These are phyloP conservation scores for Carduelis carduelis DNA, from an alignment of 2,797 vertebrate species.

Conservation along the genomic window DNA sequence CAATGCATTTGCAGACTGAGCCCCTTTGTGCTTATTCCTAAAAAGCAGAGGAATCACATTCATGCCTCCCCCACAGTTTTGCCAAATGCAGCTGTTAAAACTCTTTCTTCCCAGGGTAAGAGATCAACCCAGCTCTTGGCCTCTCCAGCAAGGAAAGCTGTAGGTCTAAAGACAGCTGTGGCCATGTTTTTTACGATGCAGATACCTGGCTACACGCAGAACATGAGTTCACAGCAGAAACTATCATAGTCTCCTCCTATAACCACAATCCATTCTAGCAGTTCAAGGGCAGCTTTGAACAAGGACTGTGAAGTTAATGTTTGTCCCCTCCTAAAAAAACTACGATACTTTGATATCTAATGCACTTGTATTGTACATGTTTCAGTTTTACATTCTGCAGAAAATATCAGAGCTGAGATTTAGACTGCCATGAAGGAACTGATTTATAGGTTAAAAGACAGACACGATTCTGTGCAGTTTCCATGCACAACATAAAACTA, in stretches of 20 bases:
- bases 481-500: background rate
- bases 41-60: background rate
- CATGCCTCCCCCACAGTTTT: background rate
- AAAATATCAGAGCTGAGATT: background rate
- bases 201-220: background rate
- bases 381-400: background rate
- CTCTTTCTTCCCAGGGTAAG: background rate
- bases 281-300: background rate
- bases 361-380: background rate
- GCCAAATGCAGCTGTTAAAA: background rate
- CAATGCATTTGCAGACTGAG: background rate
- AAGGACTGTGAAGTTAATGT: background rate
- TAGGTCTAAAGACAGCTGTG: background rate
- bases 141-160: background rate
- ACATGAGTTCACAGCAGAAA: background rate
- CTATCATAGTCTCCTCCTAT: accelerated
- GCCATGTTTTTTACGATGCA: accelerated
- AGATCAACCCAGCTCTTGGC: background rate
- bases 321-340: background rate
- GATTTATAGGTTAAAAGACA: background rate
- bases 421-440: background rate
- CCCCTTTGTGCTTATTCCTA: background rate
- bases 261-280: background rate
- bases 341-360: background rate
- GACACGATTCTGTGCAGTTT: background rate